A percentile compares a stretch with the other conserved stretches of the same genome.
Conservation (phyloP, 2,888 invertebrate genomes). For the Artemia sp. region DNA sequence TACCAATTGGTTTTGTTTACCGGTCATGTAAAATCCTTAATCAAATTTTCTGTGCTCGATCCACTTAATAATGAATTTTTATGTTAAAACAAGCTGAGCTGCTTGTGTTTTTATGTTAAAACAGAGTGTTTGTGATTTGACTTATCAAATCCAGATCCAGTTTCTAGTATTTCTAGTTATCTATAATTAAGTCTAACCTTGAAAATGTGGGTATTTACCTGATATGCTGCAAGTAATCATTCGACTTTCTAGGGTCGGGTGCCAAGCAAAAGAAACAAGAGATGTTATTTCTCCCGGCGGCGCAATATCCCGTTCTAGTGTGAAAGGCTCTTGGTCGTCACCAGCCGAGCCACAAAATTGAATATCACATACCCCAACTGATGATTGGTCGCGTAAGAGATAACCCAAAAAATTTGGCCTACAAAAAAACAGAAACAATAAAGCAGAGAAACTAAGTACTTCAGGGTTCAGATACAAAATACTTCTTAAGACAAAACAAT, state of each 20-base stretch:
- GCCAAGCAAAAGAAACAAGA: conserved; percentile 70
- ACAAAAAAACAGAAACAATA: conserved; percentile 25
- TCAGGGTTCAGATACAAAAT: conserved; percentile 10
- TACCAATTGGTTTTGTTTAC: too few relatives aligned
- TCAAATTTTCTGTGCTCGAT: too few relatives aligned
- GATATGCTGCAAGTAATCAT: conserved; percentile 47
- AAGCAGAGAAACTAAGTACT: not conserved
- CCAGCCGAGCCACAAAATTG: conserved; percentile 41
- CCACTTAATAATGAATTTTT: too few relatives aligned
- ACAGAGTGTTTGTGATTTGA: too few relatives aligned
- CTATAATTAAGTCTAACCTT: too few relatives aligned
- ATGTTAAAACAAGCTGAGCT: too few relatives aligned
- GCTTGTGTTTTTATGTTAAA: too few relatives aligned
- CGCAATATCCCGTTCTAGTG: conserved; percentile 45
- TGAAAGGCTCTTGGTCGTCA: conserved; percentile 57
- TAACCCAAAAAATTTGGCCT: conserved; percentile 58
- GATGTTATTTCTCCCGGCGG: conserved; percentile 33
- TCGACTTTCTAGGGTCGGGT: conserved; percentile 59
- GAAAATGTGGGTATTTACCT: conserved; percentile 31
- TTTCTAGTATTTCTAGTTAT: too few relatives aligned
- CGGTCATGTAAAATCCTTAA: too few relatives aligned
- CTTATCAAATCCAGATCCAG: too few relatives aligned
- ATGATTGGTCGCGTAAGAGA: conserved; percentile 56
- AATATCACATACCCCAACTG: conserved; percentile 67
- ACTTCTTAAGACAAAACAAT: too few relatives aligned